Conservation (phyloP, 2,888 invertebrate genomes). For the Allolobophora icterica region DNA sequence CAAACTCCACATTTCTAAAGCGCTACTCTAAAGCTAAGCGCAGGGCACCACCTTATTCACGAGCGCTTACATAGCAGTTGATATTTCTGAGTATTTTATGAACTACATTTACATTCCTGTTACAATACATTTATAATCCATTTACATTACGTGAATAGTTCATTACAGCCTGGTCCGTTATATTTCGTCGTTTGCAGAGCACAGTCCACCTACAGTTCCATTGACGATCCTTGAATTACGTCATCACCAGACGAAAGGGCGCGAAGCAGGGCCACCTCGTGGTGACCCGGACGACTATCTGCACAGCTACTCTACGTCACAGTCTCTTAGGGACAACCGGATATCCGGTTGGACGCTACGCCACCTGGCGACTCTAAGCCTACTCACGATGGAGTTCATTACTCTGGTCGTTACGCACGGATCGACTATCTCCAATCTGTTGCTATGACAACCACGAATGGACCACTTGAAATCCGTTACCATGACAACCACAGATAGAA, state of each 20-base stretch:
- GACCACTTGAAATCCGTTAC: background rate
- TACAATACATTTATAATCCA: background rate
- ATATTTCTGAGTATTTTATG: too few species aligned
- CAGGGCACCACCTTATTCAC: too few species aligned
- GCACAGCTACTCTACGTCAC: constrained; percentile 11
- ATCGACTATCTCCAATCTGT: constrained; percentile 2
- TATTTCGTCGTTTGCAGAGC: background rate
- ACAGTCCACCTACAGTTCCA: background rate
- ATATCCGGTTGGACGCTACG: constrained; percentile 17
- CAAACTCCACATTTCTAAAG: too few species aligned
- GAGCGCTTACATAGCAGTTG: too few species aligned
- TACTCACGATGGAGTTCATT: background rate
- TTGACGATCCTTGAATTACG: constrained; percentile 14
- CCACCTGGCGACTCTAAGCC: background rate
- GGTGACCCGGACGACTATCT: background rate
- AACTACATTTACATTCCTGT: too few species aligned
- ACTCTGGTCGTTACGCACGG: background rate
- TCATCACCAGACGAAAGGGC: constrained; percentile 20
- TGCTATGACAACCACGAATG: background rate
- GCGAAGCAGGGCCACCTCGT: background rate
- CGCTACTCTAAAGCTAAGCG: too few species aligned
- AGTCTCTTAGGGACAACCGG: background rate
- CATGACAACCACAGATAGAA: background rate
- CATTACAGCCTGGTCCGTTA: background rate
- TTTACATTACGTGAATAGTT: background rate